Base-by-base conservation (phyloP, 1,140 invertebrate genomes). In the Colletes gigas region DNA sequence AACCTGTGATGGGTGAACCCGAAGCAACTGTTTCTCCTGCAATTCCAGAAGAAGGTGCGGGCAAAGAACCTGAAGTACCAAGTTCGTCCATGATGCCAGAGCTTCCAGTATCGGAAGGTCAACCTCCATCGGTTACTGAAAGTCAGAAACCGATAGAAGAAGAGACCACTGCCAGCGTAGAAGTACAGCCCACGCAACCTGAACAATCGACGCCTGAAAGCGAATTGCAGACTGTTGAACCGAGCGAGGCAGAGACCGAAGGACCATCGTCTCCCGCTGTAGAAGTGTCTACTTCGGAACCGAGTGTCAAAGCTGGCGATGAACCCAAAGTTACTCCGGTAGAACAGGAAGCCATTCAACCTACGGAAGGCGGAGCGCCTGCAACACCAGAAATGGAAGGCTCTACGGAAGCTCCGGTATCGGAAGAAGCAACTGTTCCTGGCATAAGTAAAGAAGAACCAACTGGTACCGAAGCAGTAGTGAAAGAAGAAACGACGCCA, bases 171-270 rank as follows among this genome's bases (percentile, higher is more conserved):
- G 5, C 50, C 7, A 30, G 17, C 14, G 1, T 19, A 12, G 50
- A 50, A 30, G 50, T n/a, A 15, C 39, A 78, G 74, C 72, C 65
- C 54, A 55, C 14, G 17, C 69, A 78, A 30, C 78, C 86, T 3
- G 81, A 89, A 57, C 65, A 83, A 74, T 50, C 50, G 8, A 57
- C 39, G 9, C 60, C 73, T 50, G 81, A 68, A 54, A 54, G 5
- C 55, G 72, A 86, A 81, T 73, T 77, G 5, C 21, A 68, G 1
- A 74, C 55, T 21, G 41, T n/a, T 7, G 17, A 14, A 63, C 63
- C 68, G 4, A 50, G 41, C 4, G 80, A 88, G 75, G 59, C 62
- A 73, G 83, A 88, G 57, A 74, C 78, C 6, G 69, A 75, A 21
- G 74, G 70, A 67, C 41, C 66, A 57, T 80, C 30, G 30, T 30